Conservation (phyloP, 2,113 vertebrate species). For the Onychostoma macrolepis region DNA sequence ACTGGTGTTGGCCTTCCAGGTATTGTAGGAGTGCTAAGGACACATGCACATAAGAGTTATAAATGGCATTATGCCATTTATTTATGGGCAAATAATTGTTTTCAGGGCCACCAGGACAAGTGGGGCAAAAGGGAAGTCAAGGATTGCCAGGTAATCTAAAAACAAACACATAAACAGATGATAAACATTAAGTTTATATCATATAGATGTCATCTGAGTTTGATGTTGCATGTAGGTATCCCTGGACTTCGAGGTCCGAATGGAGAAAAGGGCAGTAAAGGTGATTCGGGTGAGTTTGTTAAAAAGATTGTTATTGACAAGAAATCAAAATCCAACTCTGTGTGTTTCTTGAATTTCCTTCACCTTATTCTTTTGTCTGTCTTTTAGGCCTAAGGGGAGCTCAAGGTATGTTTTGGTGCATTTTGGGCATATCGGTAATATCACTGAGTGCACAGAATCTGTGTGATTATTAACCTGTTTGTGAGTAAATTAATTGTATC, state of each 20-base stretch:
- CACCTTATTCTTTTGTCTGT: background rate
- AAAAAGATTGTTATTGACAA: background rate
- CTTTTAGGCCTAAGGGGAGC: slow-evolving; percentile 30
- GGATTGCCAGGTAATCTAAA: slow-evolving; percentile 37
- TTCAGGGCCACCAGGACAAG: slow-evolving; percentile 28
- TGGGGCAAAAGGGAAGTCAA: slow-evolving; percentile 43
- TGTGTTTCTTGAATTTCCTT: background rate
- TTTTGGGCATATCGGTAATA: background rate
- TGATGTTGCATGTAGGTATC: background rate
- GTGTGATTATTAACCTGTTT: background rate
- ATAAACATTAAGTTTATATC: background rate
- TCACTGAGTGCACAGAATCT: background rate
- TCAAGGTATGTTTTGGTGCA: slow-evolving; percentile 35
- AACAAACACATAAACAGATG: background rate
- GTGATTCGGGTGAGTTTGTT: slow-evolving; percentile 35
- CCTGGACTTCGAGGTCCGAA: background rate
- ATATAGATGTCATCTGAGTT: background rate
- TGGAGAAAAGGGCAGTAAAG: slow-evolving; percentile 34
- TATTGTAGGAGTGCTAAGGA: background rate
- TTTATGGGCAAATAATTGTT: background rate
- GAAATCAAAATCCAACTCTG: background rate
- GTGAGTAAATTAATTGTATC: background rate
- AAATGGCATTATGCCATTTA: background rate
- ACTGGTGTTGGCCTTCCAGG: background rate
- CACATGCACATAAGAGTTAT: background rate